phyloP scores from a whole-genome alignment of 1,140 invertebrate species.

The Latrodectus geometricus region DNA sequence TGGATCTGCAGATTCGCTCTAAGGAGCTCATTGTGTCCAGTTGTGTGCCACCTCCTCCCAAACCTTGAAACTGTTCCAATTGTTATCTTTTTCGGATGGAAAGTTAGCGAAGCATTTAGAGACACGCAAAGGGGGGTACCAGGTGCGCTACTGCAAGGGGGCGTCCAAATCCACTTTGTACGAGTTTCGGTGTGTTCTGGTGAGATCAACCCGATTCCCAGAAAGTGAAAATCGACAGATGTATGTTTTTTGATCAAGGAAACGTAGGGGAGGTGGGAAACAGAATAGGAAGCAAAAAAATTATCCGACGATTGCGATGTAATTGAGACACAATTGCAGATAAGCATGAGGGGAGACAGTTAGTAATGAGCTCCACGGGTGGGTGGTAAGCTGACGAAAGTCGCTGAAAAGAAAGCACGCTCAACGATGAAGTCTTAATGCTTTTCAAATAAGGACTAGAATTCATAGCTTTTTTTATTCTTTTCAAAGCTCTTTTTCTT shows the following conservation, averaged over 20 bases:
- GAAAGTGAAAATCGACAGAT: slow-evolving; percentile 61
- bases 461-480: too few relatives aligned
- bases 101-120: slow-evolving; percentile 50
- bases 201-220: slow-evolving; percentile 57
- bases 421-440: too few relatives aligned
- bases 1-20: slow-evolving; percentile 25
- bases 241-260: slow-evolving; percentile 13
- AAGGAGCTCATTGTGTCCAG: slow-evolving; percentile 51
- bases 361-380: neutral
- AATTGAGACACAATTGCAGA: slow-evolving; percentile 10
- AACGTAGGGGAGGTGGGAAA: neutral
- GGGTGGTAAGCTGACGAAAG: too few relatives aligned
- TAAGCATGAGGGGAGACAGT: neutral
- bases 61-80: slow-evolving; percentile 58
- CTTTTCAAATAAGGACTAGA: too few relatives aligned
- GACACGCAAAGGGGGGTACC: slow-evolving; percentile 5
- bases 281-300: neutral
- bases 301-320: slow-evolving; percentile 4
- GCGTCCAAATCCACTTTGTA: slow-evolving; percentile 39
- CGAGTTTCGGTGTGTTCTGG: neutral
- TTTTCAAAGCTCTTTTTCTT: too few relatives aligned
- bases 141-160: slow-evolving; percentile 17
- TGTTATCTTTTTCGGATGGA: slow-evolving; percentile 46
- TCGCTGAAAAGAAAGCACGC: too few relatives aligned
- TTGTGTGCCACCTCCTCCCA: slow-evolving; percentile 50